Percentiles rank a stretch among this genome's conserved stretches.
Conservation (phyloP, 2,888 invertebrate species). For the Rosalia funebris region DNA sequence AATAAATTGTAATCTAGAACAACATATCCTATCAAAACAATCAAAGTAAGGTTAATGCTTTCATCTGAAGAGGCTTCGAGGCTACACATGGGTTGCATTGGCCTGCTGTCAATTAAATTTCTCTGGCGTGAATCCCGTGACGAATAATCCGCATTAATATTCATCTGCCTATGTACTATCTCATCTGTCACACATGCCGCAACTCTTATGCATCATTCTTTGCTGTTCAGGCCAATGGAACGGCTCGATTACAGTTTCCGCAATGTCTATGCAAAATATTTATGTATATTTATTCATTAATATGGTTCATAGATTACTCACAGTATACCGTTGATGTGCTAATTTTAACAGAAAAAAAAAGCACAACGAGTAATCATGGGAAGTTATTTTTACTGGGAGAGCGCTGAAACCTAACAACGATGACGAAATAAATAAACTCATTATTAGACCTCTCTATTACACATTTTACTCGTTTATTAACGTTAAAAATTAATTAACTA, state of each 20-base stretch:
- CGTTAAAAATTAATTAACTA: too few species aligned
- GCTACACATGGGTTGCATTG: slow-evolving; percentile 17
- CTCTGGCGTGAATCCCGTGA: slow-evolving; percentile 15
- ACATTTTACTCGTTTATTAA: too few species aligned
- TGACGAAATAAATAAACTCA: too few species aligned
- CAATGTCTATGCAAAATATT: slow-evolving; percentile 12
- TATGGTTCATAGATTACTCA: slow-evolving; percentile 14
- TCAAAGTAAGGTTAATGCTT: slow-evolving; percentile 1
- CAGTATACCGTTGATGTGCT: slow-evolving; percentile 7
- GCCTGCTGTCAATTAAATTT: slow-evolving; percentile 20
- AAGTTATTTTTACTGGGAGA: too few species aligned
- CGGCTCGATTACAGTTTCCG: slow-evolving; percentile 9
- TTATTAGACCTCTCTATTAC: too few species aligned
- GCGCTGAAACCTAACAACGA: too few species aligned
- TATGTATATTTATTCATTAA: slow-evolving; percentile 13
- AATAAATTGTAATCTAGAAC: slow-evolving; percentile 12
- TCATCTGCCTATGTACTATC: slow-evolving; percentile 40
- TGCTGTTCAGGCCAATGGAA: slow-evolving; percentile 5
- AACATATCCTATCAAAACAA: slow-evolving; percentile 11
- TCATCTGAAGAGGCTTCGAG: background rate
- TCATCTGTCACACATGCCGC: slow-evolving; percentile 47
- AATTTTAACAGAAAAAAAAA: background rate
- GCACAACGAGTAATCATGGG: too few species aligned
- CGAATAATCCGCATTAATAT: slow-evolving; percentile 23
- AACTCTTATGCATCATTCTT: slow-evolving; percentile 19